Percentiles rank a stretch among this genome's conserved stretches.
Conservation (phyloP, 2,888 invertebrate genomes). For the Galeruca laticollis region DNA sequence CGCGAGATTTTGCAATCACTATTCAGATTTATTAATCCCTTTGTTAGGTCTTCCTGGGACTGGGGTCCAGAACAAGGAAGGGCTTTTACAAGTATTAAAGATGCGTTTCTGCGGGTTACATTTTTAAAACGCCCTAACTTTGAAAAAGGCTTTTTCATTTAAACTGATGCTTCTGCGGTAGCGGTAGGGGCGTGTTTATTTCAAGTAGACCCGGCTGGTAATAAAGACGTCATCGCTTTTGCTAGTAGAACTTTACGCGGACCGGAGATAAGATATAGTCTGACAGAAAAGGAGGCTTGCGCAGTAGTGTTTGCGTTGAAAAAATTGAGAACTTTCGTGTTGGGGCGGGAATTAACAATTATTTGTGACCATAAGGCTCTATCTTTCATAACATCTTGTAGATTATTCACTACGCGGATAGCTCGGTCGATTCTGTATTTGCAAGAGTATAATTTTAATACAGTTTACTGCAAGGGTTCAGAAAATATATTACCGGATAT, state of each 20-base stretch:
- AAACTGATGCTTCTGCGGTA: conserved; percentile 31
- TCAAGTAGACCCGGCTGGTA: conserved; percentile 21
- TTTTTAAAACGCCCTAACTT: conserved; percentile 25
- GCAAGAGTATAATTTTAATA: conserved; percentile 50
- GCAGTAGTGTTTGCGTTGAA: conserved; percentile 49
- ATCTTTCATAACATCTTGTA: conserved; percentile 51
- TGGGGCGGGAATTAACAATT: conserved; percentile 46
- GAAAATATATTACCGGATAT: conserved; percentile 8
- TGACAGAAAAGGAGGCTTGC: conserved; percentile 49
- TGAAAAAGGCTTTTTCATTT: conserved; percentile 24
- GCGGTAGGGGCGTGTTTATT: conserved; percentile 29
- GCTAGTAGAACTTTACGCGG: conserved; percentile 32
- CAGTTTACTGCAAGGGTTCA: conserved; percentile 35
- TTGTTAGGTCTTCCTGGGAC: too few species aligned
- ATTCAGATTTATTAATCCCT: conserved; percentile 21
- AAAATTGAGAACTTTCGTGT: conserved; percentile 52
- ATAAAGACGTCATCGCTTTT: conserved; percentile 23
- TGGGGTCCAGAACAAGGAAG: not conserved
- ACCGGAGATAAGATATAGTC: conserved; percentile 35
- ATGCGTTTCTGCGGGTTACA: conserved; percentile 15
- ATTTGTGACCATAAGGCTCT: conserved; percentile 54
- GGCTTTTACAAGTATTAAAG: conserved; percentile 26
- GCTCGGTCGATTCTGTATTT: conserved; percentile 51
- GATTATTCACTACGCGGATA: conserved; percentile 48
- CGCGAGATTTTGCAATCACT: conserved; percentile 29